phyloP scores from a whole-genome alignment of 2,113 vertebrate genomes.

The Anas platyrhynchos region DNA sequence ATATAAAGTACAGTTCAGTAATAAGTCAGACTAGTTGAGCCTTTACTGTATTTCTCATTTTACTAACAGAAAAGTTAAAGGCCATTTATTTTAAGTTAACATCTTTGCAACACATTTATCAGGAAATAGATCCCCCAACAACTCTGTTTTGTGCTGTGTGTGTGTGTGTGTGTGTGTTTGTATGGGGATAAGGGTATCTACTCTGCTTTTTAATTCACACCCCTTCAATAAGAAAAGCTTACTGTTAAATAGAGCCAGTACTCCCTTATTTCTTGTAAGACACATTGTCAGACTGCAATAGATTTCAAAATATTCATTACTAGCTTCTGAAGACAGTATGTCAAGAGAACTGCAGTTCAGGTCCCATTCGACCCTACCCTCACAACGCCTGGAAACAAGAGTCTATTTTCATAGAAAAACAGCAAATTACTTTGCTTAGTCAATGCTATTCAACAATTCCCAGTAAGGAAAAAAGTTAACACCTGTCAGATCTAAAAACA shows the following conservation, averaged over 20 bases:
- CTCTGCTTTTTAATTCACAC: neutral
- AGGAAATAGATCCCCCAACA: neutral
- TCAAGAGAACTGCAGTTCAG: neutral
- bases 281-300: neutral
- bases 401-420: neutral
- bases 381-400: neutral
- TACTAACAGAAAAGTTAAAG: neutral
- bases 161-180: too few relatives aligned
- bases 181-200: neutral
- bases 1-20: neutral
- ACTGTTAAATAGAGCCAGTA: neutral
- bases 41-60: neutral
- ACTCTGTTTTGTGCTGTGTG: neutral
- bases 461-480: neutral
- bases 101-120: neutral
- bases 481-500: neutral
- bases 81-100: neutral
- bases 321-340: neutral
- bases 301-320: neutral
- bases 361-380: neutral
- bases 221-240: neutral
- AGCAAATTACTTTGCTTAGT: neutral
- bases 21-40: neutral
- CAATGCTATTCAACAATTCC: neutral
- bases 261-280: neutral